Evolutionary conservation across 2,888 invertebrate species (phyloP).

Genomic region (Lepetodrilus schrolli): DNA sequence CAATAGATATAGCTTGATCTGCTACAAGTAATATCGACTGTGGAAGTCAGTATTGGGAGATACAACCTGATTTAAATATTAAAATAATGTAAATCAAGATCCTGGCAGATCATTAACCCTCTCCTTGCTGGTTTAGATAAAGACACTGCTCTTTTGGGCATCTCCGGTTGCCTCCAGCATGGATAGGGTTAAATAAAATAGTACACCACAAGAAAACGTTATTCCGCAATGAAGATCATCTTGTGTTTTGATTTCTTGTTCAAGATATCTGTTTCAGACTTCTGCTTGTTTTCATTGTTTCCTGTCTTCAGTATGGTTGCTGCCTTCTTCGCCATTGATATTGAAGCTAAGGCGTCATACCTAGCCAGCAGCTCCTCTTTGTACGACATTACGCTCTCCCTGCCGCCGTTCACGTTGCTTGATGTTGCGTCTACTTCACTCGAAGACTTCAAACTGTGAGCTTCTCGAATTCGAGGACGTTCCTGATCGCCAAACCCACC

Average conservation of each 20-base stretch:
- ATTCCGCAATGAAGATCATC: conserved; percentile 32
- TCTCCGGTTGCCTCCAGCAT: too few relatives aligned
- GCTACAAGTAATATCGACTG: too few relatives aligned
- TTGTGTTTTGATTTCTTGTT: conserved; percentile 22
- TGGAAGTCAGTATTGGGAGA: too few relatives aligned
- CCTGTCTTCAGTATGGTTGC: conserved; percentile 23
- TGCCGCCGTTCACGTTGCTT: not conserved
- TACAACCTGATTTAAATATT: too few relatives aligned
- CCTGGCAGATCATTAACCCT: too few relatives aligned
- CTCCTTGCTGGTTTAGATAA: too few relatives aligned
- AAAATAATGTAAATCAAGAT: too few relatives aligned
- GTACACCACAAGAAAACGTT: too few relatives aligned
- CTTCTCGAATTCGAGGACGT: not conserved
- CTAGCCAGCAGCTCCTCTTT: conserved; percentile 29
- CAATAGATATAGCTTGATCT: too few relatives aligned
- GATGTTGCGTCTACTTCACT: too few relatives aligned
- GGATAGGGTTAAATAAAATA: too few relatives aligned
- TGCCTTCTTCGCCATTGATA: conserved; percentile 31
- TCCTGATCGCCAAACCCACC: not conserved
- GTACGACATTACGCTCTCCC: conserved; percentile 29
- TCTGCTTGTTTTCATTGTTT: not conserved
- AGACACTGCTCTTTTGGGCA: too few relatives aligned
- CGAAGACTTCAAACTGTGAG: not conserved
- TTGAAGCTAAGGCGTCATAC: conserved; percentile 31
- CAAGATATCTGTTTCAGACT: conserved; percentile 1